These are phyloP conservation scores for Pipistrellus kuhlii DNA, from an alignment of 2,797 vertebrate species.

Conservation along the genomic window DNA sequence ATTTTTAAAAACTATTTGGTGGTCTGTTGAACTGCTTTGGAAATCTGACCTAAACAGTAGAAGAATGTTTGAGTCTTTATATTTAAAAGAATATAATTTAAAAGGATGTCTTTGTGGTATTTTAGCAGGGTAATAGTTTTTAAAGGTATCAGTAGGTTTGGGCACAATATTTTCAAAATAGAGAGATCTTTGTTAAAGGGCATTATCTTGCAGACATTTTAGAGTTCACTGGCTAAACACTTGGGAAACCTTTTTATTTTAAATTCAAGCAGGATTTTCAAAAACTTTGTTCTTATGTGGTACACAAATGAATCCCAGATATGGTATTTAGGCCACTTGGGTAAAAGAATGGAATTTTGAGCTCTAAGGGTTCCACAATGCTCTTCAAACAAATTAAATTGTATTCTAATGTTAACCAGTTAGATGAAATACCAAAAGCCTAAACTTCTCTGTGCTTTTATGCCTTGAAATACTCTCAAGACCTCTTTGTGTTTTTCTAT, in stretches of 20 bases:
- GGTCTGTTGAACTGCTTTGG: slow-evolving; percentile 55
- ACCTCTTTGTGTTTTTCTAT: slow-evolving; percentile 52
- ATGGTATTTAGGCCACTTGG: slow-evolving; percentile 2
- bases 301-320: slow-evolving; percentile 53
- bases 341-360: slow-evolving; percentile 67
- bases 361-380: not conserved
- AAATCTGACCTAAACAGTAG: slow-evolving; percentile 17
- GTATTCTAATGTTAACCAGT: slow-evolving; percentile 52
- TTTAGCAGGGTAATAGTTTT: slow-evolving; percentile 62
- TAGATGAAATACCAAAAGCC: slow-evolving; percentile 38
- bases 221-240: not conserved
- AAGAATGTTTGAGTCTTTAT: slow-evolving; percentile 36
- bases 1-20: slow-evolving; percentile 68
- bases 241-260: slow-evolving; percentile 31
- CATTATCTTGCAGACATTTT: slow-evolving; percentile 50
- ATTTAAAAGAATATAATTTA: slow-evolving; percentile 50
- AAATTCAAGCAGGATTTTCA: slow-evolving; percentile 57
- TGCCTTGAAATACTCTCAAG: slow-evolving; percentile 43
- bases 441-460: not conserved
- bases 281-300: slow-evolving; percentile 64
- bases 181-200: slow-evolving; percentile 23
- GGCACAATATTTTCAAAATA: slow-evolving; percentile 12
- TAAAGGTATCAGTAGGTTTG: slow-evolving; percentile 24
- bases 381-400: slow-evolving; percentile 61
- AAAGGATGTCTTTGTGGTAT: slow-evolving; percentile 42